phyloP scores from a whole-genome alignment of 2,888 invertebrate species.

The Drosophila suboccidentalis region DNA sequence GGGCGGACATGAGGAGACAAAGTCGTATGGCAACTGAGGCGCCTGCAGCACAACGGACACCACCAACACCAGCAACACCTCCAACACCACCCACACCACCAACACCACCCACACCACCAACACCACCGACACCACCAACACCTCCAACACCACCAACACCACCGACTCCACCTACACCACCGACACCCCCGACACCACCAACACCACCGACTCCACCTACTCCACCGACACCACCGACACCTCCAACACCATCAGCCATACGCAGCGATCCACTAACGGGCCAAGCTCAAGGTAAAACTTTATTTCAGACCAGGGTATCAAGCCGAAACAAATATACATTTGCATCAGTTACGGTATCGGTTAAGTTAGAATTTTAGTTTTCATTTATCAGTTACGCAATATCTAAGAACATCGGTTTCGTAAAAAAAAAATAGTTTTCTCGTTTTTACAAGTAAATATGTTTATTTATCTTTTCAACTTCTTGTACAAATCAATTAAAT shows the following conservation, averaged over 20 bases:
- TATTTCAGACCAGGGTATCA: not conserved
- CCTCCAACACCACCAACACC: too few relatives aligned
- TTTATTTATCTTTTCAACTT: too few relatives aligned
- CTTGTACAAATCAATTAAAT: too few relatives aligned
- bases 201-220: not conserved
- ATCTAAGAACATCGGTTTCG: too few relatives aligned
- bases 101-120: not conserved
- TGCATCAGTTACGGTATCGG: too few relatives aligned
- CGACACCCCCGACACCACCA: not conserved
- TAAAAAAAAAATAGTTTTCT: too few relatives aligned
- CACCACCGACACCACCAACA: not conserved
- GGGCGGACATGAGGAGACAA: constrained; percentile 64
- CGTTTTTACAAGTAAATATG: too few relatives aligned
- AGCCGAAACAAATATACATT: too few relatives aligned
- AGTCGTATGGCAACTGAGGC: constrained; percentile 25
- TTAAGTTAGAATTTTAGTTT: too few relatives aligned
- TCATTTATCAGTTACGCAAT: too few relatives aligned
- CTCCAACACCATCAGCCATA: not conserved
- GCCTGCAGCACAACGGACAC: not conserved
- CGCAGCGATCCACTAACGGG: not conserved
- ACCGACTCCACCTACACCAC: too few relatives aligned
- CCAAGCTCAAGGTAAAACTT: constrained; percentile 3
- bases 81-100: not conserved
- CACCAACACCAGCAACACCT: not conserved
- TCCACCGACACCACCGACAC: not conserved